phyloP scores from a whole-genome alignment of 2,113 vertebrate species.

The Uropsilus gracilis region DNA sequence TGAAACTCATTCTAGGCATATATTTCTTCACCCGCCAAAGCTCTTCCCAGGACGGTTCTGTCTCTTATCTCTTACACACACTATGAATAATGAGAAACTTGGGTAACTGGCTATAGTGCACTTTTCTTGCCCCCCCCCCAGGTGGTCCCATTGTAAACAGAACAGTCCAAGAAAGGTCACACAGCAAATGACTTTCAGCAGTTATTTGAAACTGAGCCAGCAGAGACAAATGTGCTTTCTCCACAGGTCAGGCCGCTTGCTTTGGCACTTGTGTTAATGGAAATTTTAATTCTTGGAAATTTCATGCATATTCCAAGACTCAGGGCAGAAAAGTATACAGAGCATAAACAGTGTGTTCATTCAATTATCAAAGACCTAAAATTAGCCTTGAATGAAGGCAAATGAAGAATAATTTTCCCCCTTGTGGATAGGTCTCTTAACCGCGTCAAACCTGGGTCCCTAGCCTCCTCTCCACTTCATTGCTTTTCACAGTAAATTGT shows the following conservation, averaged over 20 bases:
- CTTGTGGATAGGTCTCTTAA: conserved; percentile 46
- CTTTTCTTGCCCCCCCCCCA: not conserved
- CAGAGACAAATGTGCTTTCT: conserved; percentile 54
- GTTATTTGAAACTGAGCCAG: conserved; percentile 26
- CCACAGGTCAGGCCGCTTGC: conserved; percentile 60
- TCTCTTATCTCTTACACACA: not conserved
- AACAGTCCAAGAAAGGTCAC: not conserved
- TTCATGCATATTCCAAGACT: conserved; percentile 64
- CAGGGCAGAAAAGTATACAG: conserved; percentile 44
- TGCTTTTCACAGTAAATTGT: not conserved
- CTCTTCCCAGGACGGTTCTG: not conserved
- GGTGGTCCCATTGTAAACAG: not conserved
- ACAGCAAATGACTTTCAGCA: conserved; percentile 42
- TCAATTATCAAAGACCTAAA: conserved; percentile 75
- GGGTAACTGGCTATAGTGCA: too few species aligned
- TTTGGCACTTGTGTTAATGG: conserved; percentile 80
- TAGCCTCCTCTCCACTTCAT: rapidly evolving
- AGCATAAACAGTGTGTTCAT: conserved; percentile 74
- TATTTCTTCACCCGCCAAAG: not conserved
- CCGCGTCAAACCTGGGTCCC: not conserved
- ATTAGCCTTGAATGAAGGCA: conserved; percentile 78
- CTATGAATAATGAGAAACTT: not conserved
- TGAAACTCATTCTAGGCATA: not conserved
- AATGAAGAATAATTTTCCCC: not conserved
- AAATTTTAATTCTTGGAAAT: conserved; percentile 86